Evolutionary conservation across 2,888 invertebrate species (phyloP).

Genomic region (Pachliopta kotzebuea): DNA sequence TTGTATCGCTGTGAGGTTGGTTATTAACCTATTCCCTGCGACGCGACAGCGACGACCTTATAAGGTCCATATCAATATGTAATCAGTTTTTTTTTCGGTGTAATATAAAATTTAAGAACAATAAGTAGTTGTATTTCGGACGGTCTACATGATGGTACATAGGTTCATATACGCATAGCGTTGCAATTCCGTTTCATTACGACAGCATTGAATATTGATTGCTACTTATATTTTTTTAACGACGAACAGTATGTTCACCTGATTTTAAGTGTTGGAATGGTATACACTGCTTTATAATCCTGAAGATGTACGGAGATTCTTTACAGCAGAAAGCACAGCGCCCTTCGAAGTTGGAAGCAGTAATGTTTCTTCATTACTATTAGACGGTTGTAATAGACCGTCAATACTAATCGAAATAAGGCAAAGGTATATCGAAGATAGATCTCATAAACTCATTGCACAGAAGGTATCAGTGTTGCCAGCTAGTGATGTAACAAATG

Average conservation of each 20-base stretch:
- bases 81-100: slow-evolving; percentile 53
- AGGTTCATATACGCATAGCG: slow-evolving; percentile 59
- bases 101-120: slow-evolving; percentile 71
- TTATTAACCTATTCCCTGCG: slow-evolving; percentile 37
- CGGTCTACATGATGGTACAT: slow-evolving; percentile 47
- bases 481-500: slow-evolving; percentile 34
- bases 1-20: slow-evolving; percentile 20
- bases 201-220: not conserved
- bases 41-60: slow-evolving; percentile 70
- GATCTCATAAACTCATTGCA: slow-evolving; percentile 33
- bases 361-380: too few relatives aligned
- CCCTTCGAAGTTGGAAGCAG: too few relatives aligned
- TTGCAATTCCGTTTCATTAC: slow-evolving; percentile 39
- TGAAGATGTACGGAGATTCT: too few relatives aligned
- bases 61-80: slow-evolving; percentile 80
- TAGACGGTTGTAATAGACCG: too few relatives aligned
- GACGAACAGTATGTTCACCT: too few relatives aligned
- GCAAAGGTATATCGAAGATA: slow-evolving; percentile 26
- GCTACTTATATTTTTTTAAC: slow-evolving; percentile 1
- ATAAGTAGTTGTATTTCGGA: slow-evolving; percentile 72
- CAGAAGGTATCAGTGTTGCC: slow-evolving; percentile 24
- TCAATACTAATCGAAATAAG: too few relatives aligned
- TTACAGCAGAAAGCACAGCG: too few relatives aligned
- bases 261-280: too few relatives aligned
- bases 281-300: too few relatives aligned